Conservation (phyloP, 2,888 invertebrate species). For the Eilema sororculum region DNA sequence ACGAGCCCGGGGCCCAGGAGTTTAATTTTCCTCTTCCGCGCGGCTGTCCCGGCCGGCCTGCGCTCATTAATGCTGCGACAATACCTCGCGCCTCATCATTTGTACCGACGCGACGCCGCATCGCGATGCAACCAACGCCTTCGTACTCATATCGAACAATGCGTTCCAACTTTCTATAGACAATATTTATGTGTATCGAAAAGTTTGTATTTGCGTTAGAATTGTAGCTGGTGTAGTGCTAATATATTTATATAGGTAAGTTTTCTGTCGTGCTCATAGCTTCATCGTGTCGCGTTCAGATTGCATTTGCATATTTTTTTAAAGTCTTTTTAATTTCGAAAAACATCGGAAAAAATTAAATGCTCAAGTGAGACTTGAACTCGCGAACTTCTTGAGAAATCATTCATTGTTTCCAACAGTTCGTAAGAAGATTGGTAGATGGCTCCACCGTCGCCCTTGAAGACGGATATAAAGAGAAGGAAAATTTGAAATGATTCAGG, state of each 20-base stretch:
- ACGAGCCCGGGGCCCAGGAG: slow-evolving; percentile 82
- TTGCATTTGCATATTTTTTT: not conserved
- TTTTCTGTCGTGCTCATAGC: no score
- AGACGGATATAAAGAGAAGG: no score
- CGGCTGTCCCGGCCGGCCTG: slow-evolving; percentile 74
- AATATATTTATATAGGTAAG: not conserved
- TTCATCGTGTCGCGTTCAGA: no score
- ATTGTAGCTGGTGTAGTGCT: not conserved
- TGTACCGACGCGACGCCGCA: slow-evolving; percentile 55
- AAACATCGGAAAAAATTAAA: no score
- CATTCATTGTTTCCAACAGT: no score
- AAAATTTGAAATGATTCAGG: no score
- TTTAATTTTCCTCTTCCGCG: slow-evolving; percentile 87
- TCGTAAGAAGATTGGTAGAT: no score
- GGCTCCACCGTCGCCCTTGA: no score
- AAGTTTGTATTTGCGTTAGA: slow-evolving; percentile 11
- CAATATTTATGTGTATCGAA: slow-evolving; percentile 40
- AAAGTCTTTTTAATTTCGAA: not conserved
- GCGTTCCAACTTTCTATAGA: slow-evolving; percentile 50
- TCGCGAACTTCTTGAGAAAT: no score
- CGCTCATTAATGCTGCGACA: slow-evolving; percentile 83
- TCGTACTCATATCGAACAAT: slow-evolving; percentile 53
- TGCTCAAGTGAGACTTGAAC: no score
- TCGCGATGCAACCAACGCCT: slow-evolving; percentile 43
- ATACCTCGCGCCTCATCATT: slow-evolving; percentile 83